Base-by-base conservation (phyloP, 2,113 vertebrate genomes). In the Anolis carolinensis region DNA sequence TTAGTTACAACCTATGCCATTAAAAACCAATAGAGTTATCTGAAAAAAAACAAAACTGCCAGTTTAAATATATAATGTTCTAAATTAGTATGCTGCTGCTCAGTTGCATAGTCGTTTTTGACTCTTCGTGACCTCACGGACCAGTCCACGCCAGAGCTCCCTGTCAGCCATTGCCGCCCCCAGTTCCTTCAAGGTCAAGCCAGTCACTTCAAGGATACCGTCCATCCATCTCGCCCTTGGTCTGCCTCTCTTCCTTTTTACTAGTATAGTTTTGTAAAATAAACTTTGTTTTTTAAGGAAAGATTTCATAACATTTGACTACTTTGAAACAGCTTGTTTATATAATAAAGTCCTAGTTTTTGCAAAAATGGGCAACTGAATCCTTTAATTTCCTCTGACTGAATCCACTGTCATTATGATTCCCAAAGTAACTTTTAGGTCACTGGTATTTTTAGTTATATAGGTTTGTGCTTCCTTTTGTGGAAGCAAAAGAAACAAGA, bases 391-490 rank as follows among this genome's bases (percentile, higher is more conserved):
- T 30, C 21, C 27, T 32, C 8, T 25, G 30, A 65, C 85, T 32
- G 34, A 48, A 44, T 86, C 71, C 75, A 63, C 48, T 34, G 14
- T 34, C 83, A 27, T 63, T 59, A 2, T 27, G 11, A 3, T n/a
- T 82, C 70, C 48, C 36, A 85, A 9, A 85, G 25, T 30, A 50
- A 6, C 1, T 20, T 91, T 85, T 52, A 80, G 59, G 48, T 50
- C 52, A 20, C 39, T 81, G 20, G 73, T 63, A 75, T 23, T 83
- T 80, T 85, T 52, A 80, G 65, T 0, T 36, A 87, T 89, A 84
- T 84, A 11, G 79, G 2, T 79, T 5, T 2, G 0, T 74, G 65
- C 86, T 85, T 87, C 59, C 73, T 77, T 88, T 91, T 84, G 32
- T 67, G 6, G 32, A 74, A 9, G 77, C 36, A 80, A 0, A 3